These are phyloP conservation scores for Bombylius major DNA, from an alignment of 2,888 invertebrate species.

Conservation along the genomic window DNA sequence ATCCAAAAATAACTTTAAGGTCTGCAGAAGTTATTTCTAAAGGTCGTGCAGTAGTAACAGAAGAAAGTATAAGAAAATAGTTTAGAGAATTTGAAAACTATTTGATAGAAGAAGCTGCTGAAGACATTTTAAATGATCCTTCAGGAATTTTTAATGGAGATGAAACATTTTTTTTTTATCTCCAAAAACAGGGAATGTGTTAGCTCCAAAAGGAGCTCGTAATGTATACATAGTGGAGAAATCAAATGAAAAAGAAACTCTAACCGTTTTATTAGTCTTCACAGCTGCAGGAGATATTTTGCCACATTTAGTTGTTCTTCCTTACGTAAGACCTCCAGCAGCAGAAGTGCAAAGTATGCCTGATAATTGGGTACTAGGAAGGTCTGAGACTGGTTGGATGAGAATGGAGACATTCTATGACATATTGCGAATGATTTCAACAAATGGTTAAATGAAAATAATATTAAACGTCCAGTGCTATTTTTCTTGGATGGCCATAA, in stretches of 20 bases:
- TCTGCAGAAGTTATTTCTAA: constrained; percentile 8
- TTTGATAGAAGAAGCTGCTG: constrained; percentile 7
- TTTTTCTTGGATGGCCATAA: constrained; percentile 9
- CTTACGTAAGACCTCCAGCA: constrained; percentile 5
- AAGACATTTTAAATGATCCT: constrained; percentile 5
- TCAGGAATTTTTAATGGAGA: constrained; percentile 3
- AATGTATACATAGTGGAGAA: constrained; percentile 5
- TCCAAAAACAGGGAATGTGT: constrained; percentile 10
- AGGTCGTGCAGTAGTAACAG: constrained; percentile 5
- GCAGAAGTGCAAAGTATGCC: constrained; percentile 8
- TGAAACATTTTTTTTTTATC: constrained; percentile 6
- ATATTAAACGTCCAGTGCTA: constrained; percentile 5
- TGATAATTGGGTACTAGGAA: constrained; percentile 6
- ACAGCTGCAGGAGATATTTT: constrained; percentile 6
- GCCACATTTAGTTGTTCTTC: constrained; percentile 9
- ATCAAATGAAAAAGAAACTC: constrained; percentile 5
- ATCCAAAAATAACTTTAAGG: constrained; percentile 5
- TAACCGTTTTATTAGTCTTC: constrained; percentile 5
- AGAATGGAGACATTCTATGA: constrained; percentile 10
- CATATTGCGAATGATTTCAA: constrained; percentile 10
- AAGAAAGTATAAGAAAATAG: constrained; percentile 8
- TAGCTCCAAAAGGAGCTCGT: constrained; percentile 6
- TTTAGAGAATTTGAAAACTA: constrained; percentile 7
- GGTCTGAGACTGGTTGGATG: constrained; percentile 9
- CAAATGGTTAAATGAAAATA: constrained; percentile 8